Evolutionary conservation across 2,888 invertebrate genomes (phyloP).

Genomic region (Oscheius onirici): DNA sequence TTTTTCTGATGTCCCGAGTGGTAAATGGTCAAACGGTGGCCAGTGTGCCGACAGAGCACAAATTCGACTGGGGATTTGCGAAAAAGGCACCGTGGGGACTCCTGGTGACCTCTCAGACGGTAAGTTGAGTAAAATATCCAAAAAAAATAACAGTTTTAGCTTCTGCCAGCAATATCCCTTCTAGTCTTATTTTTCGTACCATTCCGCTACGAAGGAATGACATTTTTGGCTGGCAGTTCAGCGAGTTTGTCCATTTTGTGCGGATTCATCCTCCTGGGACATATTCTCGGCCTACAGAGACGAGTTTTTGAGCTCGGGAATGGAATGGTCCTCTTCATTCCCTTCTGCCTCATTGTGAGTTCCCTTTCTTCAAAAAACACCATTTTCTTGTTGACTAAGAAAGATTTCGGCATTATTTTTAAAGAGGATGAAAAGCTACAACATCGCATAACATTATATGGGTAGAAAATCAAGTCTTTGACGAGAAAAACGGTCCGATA

Average conservation of each 20-base stretch:
- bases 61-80: conserved; percentile 45
- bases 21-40: conserved; percentile 5
- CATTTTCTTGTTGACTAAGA: not conserved
- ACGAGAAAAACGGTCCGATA: no score
- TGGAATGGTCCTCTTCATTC: conserved; percentile 36
- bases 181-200: conserved; percentile 41
- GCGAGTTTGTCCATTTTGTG: conserved; percentile 36
- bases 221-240: conserved; percentile 32
- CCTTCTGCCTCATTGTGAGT: conserved; percentile 40
- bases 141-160: conserved; percentile 26
- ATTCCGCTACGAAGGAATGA: conserved; percentile 47
- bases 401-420: not conserved
- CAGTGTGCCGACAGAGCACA: conserved; percentile 4
- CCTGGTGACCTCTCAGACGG: conserved; percentile 50
- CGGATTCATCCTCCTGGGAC: conserved; percentile 42
- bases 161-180: conserved; percentile 36
- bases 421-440: not conserved
- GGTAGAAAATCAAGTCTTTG: no score
- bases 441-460: no score
- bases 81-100: conserved; percentile 53
- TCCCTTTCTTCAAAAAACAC: not conserved
- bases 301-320: conserved; percentile 12
- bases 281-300: conserved; percentile 47
- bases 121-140: conserved; percentile 10
- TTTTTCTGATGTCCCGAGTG: no score